Conservation (phyloP, 2,888 invertebrate genomes). For the Morpho achilles region DNA sequence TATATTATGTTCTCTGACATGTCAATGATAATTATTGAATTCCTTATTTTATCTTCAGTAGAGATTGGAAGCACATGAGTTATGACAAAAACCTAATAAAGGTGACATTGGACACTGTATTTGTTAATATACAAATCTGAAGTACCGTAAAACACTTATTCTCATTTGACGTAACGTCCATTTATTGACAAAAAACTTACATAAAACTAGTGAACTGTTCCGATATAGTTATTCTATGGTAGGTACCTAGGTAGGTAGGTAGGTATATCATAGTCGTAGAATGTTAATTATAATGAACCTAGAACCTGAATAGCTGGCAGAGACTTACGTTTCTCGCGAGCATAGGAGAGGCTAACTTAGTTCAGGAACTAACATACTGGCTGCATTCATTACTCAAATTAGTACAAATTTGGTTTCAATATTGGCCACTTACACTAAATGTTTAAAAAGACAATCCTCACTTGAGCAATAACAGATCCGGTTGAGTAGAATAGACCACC, state of each 20-base stretch:
- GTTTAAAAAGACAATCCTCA: constrained; percentile 20
- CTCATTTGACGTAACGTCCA: too few relatives aligned
- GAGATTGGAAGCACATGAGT: neutral
- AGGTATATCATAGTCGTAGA: constrained; percentile 4
- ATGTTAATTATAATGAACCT: constrained; percentile 28
- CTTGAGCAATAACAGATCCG: neutral
- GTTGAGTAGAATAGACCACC: neutral
- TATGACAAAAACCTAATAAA: neutral
- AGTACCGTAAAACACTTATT: too few relatives aligned
- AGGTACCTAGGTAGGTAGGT: too few relatives aligned
- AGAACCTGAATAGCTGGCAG: constrained; percentile 19
- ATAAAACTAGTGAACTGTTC: too few relatives aligned
- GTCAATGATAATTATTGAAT: neutral
- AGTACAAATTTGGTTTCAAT: constrained; percentile 30
- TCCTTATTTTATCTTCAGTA: too few relatives aligned
- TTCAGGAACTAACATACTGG: constrained; percentile 32
- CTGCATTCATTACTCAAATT: constrained; percentile 33
- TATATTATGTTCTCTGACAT: neutral
- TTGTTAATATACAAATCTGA: too few relatives aligned
- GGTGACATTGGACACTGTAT: too few relatives aligned
- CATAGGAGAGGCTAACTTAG: constrained; percentile 31
- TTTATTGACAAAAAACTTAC: too few relatives aligned
- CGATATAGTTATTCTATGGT: too few relatives aligned
- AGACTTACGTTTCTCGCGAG: constrained; percentile 28
- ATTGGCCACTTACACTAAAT: constrained; percentile 28